Evolutionary conservation across 2,113 vertebrate genomes (phyloP), one percentile per base, ranked within the genome.

Genomic region (Sterna hirundo): DNA sequence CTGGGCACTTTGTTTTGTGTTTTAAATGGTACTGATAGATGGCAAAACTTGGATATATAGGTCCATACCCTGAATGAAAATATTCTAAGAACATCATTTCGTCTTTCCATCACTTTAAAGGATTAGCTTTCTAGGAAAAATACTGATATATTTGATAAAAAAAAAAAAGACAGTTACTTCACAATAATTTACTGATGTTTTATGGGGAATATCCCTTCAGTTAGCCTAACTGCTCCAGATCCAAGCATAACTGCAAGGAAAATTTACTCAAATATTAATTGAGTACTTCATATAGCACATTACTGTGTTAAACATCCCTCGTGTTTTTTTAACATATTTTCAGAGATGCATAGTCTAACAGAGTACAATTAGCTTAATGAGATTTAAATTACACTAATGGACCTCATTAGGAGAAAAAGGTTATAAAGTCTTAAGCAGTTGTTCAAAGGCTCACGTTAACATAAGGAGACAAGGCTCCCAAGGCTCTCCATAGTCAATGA

Each of bases 281-380:
- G 71, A 89, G 47, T 82, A 60, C 36, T 94, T 87, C 36, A 12
- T 72, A 57, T 30, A 88, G 52, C 61, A 87, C 3, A 5, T 83
- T 84, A 87, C 76, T 78, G 34, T 47, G 47, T 93, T 94, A 93
- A 95, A 87, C 38, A 76, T 87, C 52, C 60, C 86, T 95, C 3
- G 8, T 94, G 84, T 91, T 96, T 96, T 91, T 95, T 55, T 93
- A 94, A 89, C 65, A 30, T 86, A 61, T 93, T 96, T 95, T 96
- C 88, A 79, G 84, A 93, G 57, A 84, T 65, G 30, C 2, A 3
- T 76, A 75, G 27, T 83, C 61, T 96, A 93, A 84, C 54, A 82
- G 68, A 78, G 57, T 93, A 82, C 87, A 94, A 91, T 95, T 93
- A 95, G 57, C 81, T 82, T 96, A 94, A 96, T 93, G 83, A 93